These are phyloP conservation scores for Pygocentrus nattereri DNA, from an alignment of 2,797 vertebrate genomes.

Conservation along the genomic window DNA sequence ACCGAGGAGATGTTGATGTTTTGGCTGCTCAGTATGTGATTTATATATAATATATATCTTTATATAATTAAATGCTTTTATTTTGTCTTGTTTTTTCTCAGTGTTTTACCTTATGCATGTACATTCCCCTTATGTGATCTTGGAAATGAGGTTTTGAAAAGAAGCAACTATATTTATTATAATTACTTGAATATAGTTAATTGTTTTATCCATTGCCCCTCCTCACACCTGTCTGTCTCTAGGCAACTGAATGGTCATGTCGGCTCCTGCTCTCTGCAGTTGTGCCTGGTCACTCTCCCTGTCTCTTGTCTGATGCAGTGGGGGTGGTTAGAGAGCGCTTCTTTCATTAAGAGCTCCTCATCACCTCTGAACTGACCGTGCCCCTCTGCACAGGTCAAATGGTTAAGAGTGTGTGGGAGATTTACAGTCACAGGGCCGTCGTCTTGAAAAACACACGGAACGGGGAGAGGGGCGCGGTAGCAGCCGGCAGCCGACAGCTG, in stretches of 20 bases:
- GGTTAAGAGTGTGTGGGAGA: constrained; percentile 36
- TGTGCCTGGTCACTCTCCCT: neutral
- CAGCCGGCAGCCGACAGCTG: constrained; percentile 77
- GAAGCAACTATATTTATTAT: too few relatives aligned
- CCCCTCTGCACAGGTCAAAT: constrained; percentile 45
- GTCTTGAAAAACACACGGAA: constrained; percentile 74
- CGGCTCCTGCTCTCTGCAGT: neutral
- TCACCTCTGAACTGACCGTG: constrained; percentile 50
- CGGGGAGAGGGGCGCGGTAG: constrained; percentile 65
- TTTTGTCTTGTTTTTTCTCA: too few relatives aligned
- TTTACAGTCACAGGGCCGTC: constrained; percentile 47
- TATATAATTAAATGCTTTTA: too few relatives aligned
- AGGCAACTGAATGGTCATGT: neutral
- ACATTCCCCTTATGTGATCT: too few relatives aligned
- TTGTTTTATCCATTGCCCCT: too few relatives aligned
- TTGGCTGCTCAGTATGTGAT: too few relatives aligned
- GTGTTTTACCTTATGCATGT: too few relatives aligned
- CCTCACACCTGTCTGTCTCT: neutral
- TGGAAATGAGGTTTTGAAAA: too few relatives aligned
- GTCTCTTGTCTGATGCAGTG: neutral
- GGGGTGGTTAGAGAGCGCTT: constrained; percentile 32
- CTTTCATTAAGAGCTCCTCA: constrained; percentile 32
- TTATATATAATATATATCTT: too few relatives aligned
- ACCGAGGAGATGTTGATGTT: too few relatives aligned
- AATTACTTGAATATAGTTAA: too few relatives aligned